Percentiles rank a stretch among this genome's conserved stretches.
phyloP scores from a whole-genome alignment of 2,888 invertebrate species.

The Oconnorella tubifera region DNA sequence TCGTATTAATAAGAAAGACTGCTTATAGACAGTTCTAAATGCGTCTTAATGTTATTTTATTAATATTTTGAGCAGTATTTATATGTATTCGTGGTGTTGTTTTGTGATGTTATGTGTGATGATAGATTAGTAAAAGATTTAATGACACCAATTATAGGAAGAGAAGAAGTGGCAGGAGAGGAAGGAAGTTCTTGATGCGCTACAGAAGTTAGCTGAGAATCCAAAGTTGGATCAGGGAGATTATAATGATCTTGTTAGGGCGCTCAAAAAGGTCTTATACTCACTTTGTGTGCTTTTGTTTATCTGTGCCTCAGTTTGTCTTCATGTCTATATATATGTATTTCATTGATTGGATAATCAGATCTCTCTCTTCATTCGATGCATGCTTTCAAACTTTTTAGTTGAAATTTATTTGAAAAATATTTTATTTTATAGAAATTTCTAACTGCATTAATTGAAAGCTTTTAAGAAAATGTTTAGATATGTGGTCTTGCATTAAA shows the following conservation, averaged over 20 bases:
- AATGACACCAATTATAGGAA: slow-evolving; percentile 57
- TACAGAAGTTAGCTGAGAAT: slow-evolving; percentile 72
- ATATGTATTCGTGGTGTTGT: too few species aligned
- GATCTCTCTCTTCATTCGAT: background rate
- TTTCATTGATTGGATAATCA: background rate
- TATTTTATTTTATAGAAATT: too few species aligned
- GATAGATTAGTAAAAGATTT: too few species aligned
- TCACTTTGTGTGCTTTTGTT: too few species aligned
- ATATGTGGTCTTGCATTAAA: too few species aligned
- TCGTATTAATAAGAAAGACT: too few species aligned
- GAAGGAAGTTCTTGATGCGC: slow-evolving; percentile 80
- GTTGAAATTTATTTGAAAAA: too few species aligned
- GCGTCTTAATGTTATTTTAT: slow-evolving; percentile 6
- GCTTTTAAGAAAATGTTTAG: too few species aligned
- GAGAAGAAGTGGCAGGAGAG: slow-evolving; percentile 96
- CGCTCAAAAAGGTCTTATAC: slow-evolving; percentile 77
- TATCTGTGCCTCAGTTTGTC: background rate
- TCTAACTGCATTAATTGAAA: too few species aligned
- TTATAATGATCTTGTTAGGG: slow-evolving; percentile 81
- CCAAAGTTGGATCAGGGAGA: slow-evolving; percentile 88
- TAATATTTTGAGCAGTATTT: background rate
- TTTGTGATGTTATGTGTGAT: too few species aligned
- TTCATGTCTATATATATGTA: background rate
- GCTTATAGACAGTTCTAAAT: background rate
- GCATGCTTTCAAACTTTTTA: too few species aligned